These are phyloP conservation scores for Acanthosepion lycidas DNA, from an alignment of 2,888 invertebrate species.

Conservation along the genomic window DNA sequence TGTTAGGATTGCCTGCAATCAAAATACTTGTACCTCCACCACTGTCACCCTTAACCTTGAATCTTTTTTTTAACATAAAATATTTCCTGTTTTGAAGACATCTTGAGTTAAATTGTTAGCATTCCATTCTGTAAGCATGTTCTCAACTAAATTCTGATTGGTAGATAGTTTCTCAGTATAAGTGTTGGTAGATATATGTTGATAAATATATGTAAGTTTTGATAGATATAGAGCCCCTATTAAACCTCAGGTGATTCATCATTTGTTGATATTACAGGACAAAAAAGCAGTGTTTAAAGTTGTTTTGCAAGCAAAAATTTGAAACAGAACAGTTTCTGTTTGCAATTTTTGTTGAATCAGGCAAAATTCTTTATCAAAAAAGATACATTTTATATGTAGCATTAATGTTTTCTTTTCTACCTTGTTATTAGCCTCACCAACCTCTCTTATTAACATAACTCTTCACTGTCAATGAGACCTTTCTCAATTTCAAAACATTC, in stretches of 20 bases:
- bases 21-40: not conserved
- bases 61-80: not conserved
- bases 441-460: too few relatives aligned
- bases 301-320: too few relatives aligned
- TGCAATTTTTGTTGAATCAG: not conserved
- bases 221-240: not conserved
- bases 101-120: not conserved
- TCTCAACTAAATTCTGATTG: not conserved
- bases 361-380: not conserved
- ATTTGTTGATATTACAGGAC: not conserved
- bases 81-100: not conserved
- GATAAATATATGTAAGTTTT: too few relatives aligned
- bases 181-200: not conserved
- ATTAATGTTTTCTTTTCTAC: too few relatives aligned
- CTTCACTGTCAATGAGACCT: too few relatives aligned
- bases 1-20: not conserved
- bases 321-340: not conserved
- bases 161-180: not conserved
- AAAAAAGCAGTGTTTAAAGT: not conserved
- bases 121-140: not conserved
- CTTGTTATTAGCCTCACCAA: too few relatives aligned
- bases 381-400: too few relatives aligned
- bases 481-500: too few relatives aligned
- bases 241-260: not conserved
- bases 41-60: not conserved